A percentile compares a stretch with the other conserved stretches of the same genome.
phyloP scores from a whole-genome alignment of 2,797 vertebrate genomes.

The Pangasius macronema region DNA sequence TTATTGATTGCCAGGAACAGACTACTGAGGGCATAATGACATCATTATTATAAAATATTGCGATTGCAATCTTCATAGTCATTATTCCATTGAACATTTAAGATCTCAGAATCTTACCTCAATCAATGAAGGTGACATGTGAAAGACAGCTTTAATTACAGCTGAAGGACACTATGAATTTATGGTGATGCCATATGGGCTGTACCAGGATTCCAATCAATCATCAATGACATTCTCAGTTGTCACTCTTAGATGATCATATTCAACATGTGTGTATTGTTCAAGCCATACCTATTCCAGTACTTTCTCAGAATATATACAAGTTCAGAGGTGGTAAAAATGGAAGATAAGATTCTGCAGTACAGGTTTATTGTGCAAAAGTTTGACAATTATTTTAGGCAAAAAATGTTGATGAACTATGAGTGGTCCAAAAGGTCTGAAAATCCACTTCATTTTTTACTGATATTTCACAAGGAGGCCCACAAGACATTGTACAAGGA shows the following conservation, averaged over 20 bases:
- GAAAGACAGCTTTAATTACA: not conserved
- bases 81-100: not conserved
- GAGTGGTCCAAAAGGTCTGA: not conserved
- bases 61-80: not conserved
- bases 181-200: not conserved
- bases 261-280: not conserved
- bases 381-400: not conserved
- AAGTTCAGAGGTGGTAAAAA: not conserved
- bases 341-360: not conserved
- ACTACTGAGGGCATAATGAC: not conserved
- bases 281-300: not conserved
- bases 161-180: not conserved
- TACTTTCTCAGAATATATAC: not conserved
- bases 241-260: not conserved
- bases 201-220: not conserved
- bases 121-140: not conserved
- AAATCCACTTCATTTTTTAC: not conserved
- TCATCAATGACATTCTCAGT: not conserved
- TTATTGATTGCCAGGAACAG: not conserved
- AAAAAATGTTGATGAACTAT: not conserved
- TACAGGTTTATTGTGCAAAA: not conserved
- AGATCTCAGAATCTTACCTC: not conserved
- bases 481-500: not conserved
- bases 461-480: not conserved
- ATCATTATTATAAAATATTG: not conserved